A percentile compares a stretch with the other conserved stretches of the same genome.
phyloP scores from a whole-genome alignment of 35 echinoderm and acorn worm species.

The Nesometra sesokonis region DNA sequence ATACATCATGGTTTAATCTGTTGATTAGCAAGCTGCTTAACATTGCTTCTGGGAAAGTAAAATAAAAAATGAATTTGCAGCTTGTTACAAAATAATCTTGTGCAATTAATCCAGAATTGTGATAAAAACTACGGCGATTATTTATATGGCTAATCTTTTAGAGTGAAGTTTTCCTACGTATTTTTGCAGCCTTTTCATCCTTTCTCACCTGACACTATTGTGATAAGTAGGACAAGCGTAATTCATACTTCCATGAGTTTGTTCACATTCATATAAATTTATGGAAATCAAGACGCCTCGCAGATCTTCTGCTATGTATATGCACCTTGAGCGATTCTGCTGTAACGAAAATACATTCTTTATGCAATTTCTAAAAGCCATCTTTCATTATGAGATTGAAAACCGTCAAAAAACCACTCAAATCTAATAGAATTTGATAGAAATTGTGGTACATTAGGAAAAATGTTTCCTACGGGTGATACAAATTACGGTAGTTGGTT shows the following conservation, averaged over 20 bases:
- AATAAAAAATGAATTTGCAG: background rate
- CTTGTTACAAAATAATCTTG: background rate
- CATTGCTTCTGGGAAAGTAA: background rate
- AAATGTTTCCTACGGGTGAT: background rate
- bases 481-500: background rate
- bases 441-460: background rate
- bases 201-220: background rate
- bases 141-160: background rate
- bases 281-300: background rate
- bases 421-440: slow-evolving; percentile 1
- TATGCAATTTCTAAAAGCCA: background rate
- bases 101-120: background rate
- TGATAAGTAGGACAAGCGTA: background rate
- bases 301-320: background rate
- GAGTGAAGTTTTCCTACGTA: background rate
- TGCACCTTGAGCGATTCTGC: background rate
- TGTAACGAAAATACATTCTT: background rate
- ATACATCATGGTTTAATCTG: background rate
- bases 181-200: background rate
- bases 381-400: background rate
- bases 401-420: background rate
- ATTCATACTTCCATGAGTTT: background rate
- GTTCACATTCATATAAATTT: background rate
- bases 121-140: background rate
- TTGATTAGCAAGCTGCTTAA: background rate